phyloP scores from a whole-genome alignment of 2,113 vertebrate genomes.

The Pterocles burchelli region DNA sequence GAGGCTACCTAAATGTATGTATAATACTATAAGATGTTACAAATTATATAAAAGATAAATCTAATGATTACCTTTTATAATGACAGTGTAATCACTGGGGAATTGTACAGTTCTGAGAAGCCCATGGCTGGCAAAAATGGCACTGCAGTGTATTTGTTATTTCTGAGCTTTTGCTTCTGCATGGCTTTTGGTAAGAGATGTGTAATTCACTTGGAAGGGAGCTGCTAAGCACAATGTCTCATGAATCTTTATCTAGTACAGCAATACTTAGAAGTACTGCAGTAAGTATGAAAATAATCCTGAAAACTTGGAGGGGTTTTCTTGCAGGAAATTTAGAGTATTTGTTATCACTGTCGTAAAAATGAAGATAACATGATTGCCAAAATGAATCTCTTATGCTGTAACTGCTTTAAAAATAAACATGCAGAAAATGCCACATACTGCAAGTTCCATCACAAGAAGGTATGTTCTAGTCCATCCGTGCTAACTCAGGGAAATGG shows the following conservation, averaged over 20 bases:
- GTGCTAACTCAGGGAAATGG: constrained; percentile 37
- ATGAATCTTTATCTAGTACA: constrained; percentile 65
- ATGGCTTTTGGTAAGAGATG: constrained; percentile 58
- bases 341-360: constrained; percentile 38
- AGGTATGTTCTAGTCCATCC: constrained; percentile 5
- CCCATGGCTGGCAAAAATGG: constrained; percentile 58
- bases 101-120: constrained; percentile 68
- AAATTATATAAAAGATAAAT: constrained; percentile 81
- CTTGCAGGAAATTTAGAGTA: constrained; percentile 8
- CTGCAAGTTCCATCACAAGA: neutral
- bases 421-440: constrained; percentile 17
- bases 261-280: constrained; percentile 38
- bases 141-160: constrained; percentile 66
- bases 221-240: constrained; percentile 60
- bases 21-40: constrained; percentile 74
- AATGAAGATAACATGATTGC: constrained; percentile 21
- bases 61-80: constrained; percentile 80
- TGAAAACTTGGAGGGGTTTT: constrained; percentile 25
- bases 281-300: constrained; percentile 61
- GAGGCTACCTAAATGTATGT: constrained; percentile 74
- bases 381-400: constrained; percentile 2
- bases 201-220: constrained; percentile 70
- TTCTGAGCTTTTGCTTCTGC: constrained; percentile 69
- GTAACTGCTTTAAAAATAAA: constrained; percentile 60
- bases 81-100: constrained; percentile 73